Base-by-base conservation (phyloP, 2,113 vertebrate species). In the Apus apus region DNA sequence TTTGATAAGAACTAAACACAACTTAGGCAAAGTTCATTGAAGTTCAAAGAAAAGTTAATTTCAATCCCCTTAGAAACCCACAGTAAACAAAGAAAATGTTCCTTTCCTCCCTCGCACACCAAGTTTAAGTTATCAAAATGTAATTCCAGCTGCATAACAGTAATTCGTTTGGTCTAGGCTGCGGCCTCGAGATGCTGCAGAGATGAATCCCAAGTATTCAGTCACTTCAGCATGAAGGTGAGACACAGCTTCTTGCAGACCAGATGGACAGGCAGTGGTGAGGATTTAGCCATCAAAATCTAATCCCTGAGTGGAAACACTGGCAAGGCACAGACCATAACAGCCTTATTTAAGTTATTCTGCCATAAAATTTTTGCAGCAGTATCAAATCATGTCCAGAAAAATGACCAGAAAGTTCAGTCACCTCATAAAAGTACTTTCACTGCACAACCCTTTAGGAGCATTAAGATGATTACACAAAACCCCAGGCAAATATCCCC, bases 241-340 rank as follows among this genome's bases (percentile, higher is more conserved):
- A 72, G n/a, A n/a, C 13, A 9, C 46, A 62, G 80, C 70, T 27
- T 40, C 56, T 19, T 8, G 26, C 19, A 68, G 65, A 43, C 3
- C 27, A 32, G 23, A 45, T 5, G 1, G 1, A n/a, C 2, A 11
- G 36, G 56, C 16, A 25, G 66, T 0, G 8, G 25, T 2, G 8
- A 60, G 26, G 21, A 21, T 43, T 25, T 16, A 48, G 51, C 65
- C 36, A 34, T 15, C 71, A 51, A 60, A 77, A 43, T 6, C 17
- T 36, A 84, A 40, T 5, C 30, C 62, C 51, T n/a, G 9, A 8
- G 32, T 22, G 36, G 40, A 30, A 89, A 77, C 64, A 6, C 10
- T 13, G 15, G 32, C 54, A 36, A 56, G 38, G 51, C 17, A 48
- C 29, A 34, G 46, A 16, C 32, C 23, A 1, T 2, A 50, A 30